Evolutionary conservation across 2,888 invertebrate genomes (phyloP), one percentile per base, ranked within the genome.

Genomic region (Plagodis pulveraria): DNA sequence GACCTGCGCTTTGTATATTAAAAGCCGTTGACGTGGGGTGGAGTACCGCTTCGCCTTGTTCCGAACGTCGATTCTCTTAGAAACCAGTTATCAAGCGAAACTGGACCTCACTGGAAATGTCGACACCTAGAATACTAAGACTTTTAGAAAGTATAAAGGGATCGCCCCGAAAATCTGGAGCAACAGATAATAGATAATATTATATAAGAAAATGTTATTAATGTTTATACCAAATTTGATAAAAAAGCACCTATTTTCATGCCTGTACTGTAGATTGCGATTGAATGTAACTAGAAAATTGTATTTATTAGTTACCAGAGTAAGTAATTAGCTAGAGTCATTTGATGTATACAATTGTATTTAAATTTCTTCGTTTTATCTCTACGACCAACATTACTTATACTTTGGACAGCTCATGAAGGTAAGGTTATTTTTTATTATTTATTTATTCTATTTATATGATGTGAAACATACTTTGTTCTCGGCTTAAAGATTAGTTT

Each of bases 271-370:
- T 59, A 50, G 58, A 47, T 60, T 48, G 51, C 47, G 50, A 43
- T 49, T 50, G 35, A 50, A 57, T 61, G 58, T 63, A 58, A 45
- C n/a, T 60, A 60, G 55, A 11, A 60, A 45, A 60, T 47, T 52
- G 60, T 56, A 56, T 60, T 57, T 62, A 63, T 66, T 58, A 64
- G 68, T 68, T 68, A 68, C 64, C 68, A 64, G 51, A 52, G 36
- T 54, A 56, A 62, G 51, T 62, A 62, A 50, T 50, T 63, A 63
- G 56, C 52, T 51, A 49, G 8, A n/a, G 50, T 22, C 22, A 22
- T 55, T 61, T 58, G 33, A 42, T 44, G 36, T 46, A 5, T 47
- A 38, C 41, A 50, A 58, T 46, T 8, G 43, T 58, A 6, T 10
- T 49, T 32, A 6, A 50, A 9, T 4, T 47, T 12, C 9, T 22